These are phyloP conservation scores for Oligia strigilis DNA, from an alignment of 2,888 invertebrate genomes.

Conservation along the genomic window DNA sequence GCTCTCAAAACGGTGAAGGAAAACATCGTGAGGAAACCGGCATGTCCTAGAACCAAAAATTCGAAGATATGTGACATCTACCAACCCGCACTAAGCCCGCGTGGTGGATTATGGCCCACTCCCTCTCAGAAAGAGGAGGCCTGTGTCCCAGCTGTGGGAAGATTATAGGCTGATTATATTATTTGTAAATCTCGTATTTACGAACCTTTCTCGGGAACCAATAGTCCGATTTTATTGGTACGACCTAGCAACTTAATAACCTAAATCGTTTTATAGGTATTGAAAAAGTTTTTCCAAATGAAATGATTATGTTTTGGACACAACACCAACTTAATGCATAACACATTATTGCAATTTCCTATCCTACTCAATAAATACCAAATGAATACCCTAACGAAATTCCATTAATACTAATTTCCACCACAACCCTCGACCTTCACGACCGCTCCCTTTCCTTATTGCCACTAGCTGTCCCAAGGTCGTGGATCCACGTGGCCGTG, in stretches of 20 bases:
- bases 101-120: too few relatives aligned
- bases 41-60: too few relatives aligned
- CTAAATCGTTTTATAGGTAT: neutral
- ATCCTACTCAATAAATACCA: slow-evolving; percentile 8
- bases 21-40: too few relatives aligned
- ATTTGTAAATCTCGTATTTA: neutral
- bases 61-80: too few relatives aligned
- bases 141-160: too few relatives aligned
- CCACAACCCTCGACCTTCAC: slow-evolving; percentile 31
- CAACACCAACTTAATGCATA: neutral
- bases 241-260: neutral
- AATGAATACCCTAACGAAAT: neutral
- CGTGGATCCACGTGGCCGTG: slow-evolving; percentile 37
- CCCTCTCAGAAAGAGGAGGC: too few relatives aligned
- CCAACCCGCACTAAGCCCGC: too few relatives aligned
- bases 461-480: slow-evolving; percentile 40
- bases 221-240: too few relatives aligned
- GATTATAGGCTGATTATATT: too few relatives aligned
- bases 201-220: neutral
- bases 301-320: neutral
- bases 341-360: slow-evolving; percentile 2
- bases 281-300: neutral
- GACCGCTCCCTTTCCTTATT: slow-evolving; percentile 18
- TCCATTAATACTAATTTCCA: slow-evolving; percentile 46
- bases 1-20: too few relatives aligned